Conservation (phyloP, 2,113 vertebrate species). For the Elephas maximus region DNA sequence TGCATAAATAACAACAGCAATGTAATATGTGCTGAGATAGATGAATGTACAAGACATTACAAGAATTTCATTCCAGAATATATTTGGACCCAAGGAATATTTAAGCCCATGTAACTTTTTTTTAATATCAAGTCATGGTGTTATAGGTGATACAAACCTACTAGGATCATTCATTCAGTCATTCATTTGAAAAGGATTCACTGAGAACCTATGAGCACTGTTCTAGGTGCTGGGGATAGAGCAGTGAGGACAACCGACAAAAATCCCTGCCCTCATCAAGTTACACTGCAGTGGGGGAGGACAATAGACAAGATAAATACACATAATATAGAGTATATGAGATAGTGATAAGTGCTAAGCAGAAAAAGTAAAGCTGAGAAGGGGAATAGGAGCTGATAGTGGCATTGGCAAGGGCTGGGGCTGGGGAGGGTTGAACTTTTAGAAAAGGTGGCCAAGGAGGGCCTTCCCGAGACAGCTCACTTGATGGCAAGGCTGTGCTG, state of each 20-base stretch:
- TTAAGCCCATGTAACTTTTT: not conserved
- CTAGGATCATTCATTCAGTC: not conserved
- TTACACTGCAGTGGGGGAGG: not conserved
- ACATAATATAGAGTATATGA: not conserved
- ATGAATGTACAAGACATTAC: not conserved
- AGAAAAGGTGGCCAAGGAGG: not conserved
- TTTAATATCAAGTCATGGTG: not conserved
- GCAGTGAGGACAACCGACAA: not conserved
- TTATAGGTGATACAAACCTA: not conserved
- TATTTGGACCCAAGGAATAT: conserved; percentile 8
- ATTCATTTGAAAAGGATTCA: not conserved
- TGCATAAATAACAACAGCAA: not conserved
- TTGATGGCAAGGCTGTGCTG: not conserved
- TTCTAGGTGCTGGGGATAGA: not conserved
- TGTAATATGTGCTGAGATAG: not conserved
- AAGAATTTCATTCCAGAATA: not conserved
- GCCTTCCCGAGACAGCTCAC: not conserved
- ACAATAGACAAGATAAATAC: not conserved
- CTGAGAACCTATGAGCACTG: not conserved
- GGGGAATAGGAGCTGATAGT: fast-evolving
- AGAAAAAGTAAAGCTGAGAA: not conserved
- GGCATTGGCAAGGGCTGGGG: too few relatives aligned
- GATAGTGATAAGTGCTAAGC: not conserved
- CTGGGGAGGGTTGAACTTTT: not conserved
- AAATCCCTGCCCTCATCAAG: not conserved